Base-by-base conservation (phyloP, 2,797 vertebrate species). In the Percopsis omiscomaycus region DNA sequence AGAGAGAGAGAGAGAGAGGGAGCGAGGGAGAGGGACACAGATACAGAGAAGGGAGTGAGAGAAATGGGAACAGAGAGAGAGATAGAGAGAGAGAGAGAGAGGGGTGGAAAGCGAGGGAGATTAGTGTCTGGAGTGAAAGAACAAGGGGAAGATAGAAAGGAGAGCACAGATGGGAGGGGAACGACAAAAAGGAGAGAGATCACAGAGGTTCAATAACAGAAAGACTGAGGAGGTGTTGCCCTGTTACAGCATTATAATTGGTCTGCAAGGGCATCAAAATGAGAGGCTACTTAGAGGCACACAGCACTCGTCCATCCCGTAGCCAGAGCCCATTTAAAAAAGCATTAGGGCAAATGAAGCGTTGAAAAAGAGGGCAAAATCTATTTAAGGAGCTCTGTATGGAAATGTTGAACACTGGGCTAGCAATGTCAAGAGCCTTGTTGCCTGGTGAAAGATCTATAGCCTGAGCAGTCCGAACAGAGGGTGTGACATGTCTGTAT, bases 191-290 rank as follows among this genome's bases (percentile, higher is more conserved):
- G 86, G 66, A 51, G 73, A 77, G 64, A 82, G 73, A 84, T 56
- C 63, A 68, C 64, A 73, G 75, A 85, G 77, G 81, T 81, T 86
- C 77, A 87, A 88, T 84, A 86, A 85, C 79, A 79, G 84, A 77
- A 79, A 85, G 77, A 86, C 77, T 79, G 78, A 81, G 78, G 85
- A 85, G 84, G 83, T 88, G 88, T 85, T 87, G 80, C 80, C 80
- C 84, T 79, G 78, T 84, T 84, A 88, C 83, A 83, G 84, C 82
- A 86, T 85, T 89, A 86, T 89, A 91, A 91, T 89, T 89, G 88
- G 84, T 77, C 88, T 79, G 83, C 85, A 90, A 90, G 86, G 86
- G 80, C 84, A 80, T 89, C 88, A 87, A 88, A 88, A 89, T 84
- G 85, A 89, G 85, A 80, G 75, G 84, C 81, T 85, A 87, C 86